These are phyloP conservation scores for Prunella himalayana DNA, from an alignment of 2,113 vertebrate species.

Conservation along the genomic window DNA sequence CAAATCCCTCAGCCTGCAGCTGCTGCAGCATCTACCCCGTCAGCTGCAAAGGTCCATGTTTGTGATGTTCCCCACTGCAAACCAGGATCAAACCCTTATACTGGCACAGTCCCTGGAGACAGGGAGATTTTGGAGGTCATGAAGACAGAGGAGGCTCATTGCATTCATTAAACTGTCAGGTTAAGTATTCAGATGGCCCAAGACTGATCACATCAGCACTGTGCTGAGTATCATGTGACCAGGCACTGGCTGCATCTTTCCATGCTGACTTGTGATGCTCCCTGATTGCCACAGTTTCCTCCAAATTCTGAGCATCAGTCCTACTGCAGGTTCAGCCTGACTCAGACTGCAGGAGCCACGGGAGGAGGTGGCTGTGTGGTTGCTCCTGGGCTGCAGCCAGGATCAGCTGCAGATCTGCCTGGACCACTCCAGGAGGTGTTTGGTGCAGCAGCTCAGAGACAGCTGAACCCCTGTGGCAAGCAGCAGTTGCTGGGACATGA, in stretches of 20 bases:
- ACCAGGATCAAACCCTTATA: neutral
- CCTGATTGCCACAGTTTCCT: neutral
- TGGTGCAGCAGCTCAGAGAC: neutral
- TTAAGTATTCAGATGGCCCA: neutral
- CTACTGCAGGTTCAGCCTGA: neutral
- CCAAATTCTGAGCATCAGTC: neutral
- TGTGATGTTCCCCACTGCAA: neutral
- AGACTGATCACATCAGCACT: neutral
- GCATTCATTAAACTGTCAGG: neutral
- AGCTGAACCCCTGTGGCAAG: neutral
- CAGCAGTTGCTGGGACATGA: constrained; percentile 2
- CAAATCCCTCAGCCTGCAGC: neutral
- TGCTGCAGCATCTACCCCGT: neutral
- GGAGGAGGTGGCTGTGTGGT: accelerated
- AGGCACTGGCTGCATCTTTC: neutral
- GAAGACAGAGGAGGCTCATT: neutral
- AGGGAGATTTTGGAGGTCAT: neutral
- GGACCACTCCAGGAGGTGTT: neutral
- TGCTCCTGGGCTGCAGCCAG: neutral
- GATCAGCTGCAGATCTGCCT: neutral
- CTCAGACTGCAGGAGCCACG: neutral
- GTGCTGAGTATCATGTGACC: neutral
- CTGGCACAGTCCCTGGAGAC: neutral
- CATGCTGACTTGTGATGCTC: neutral
- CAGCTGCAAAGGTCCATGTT: neutral